These are phyloP conservation scores for Himalopsyche japonica DNA, from an alignment of 2,888 invertebrate genomes.

Conservation along the genomic window DNA sequence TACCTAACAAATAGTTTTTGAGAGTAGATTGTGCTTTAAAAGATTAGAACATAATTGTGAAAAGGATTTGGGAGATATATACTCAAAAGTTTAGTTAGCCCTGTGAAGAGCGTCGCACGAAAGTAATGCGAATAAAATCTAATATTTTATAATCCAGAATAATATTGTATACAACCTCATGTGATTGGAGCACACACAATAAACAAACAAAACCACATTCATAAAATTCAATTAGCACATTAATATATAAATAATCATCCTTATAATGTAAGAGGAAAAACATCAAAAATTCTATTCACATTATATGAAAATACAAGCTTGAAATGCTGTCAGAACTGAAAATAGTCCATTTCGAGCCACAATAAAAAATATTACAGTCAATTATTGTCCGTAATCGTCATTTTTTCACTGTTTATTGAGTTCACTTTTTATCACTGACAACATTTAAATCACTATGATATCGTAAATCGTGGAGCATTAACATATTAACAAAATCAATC, in stretches of 20 bases:
- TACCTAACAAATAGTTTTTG: too few relatives aligned
- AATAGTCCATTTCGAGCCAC: background rate
- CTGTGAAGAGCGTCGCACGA: too few relatives aligned
- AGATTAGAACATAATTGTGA: too few relatives aligned
- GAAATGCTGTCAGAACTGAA: background rate
- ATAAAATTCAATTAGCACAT: slow-evolving; percentile 21
- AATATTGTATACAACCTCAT: background rate
- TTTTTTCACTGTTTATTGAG: background rate
- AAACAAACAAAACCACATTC: slow-evolving; percentile 15
- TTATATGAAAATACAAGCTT: slow-evolving; percentile 37
- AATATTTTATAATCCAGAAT: background rate
- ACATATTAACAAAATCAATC: background rate
- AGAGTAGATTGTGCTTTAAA: too few relatives aligned
- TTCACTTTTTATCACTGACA: background rate
- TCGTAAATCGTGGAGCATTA: background rate
- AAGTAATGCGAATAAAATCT: too few relatives aligned
- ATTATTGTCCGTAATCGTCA: background rate
- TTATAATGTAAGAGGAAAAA: slow-evolving; percentile 29
- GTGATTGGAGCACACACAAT: slow-evolving; percentile 5
- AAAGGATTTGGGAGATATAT: background rate
- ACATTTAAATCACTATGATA: background rate
- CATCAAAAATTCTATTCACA: slow-evolving; percentile 38
- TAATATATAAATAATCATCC: slow-evolving; percentile 27
- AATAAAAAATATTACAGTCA: background rate
- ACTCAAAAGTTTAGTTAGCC: background rate